Conservation (phyloP, 1,140 invertebrate species). For the Drosophila tristis region DNA sequence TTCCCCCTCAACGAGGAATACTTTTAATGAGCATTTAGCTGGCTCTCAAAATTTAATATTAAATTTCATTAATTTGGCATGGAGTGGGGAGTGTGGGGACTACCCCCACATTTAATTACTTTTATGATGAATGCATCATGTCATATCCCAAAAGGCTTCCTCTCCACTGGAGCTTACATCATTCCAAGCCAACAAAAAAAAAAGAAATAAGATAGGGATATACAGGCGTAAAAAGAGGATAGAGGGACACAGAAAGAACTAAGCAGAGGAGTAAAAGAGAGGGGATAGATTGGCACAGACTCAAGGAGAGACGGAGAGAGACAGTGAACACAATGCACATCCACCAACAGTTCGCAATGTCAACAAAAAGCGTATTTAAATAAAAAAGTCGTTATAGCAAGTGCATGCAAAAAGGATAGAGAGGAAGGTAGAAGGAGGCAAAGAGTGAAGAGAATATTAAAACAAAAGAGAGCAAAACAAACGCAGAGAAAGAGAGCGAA, state of each 20-base stretch:
- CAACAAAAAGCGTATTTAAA: slow-evolving; percentile 79
- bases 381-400: slow-evolving; percentile 80
- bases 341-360: slow-evolving; percentile 73
- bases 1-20: slow-evolving; percentile 17
- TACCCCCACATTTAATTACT: slow-evolving; percentile 47
- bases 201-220: slow-evolving; percentile 1
- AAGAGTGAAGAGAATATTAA: background rate
- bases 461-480: background rate
- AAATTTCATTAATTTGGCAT: slow-evolving; percentile 56
- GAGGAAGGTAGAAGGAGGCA: slow-evolving; percentile 16
- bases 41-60: slow-evolving; percentile 61
- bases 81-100: slow-evolving; percentile 29
- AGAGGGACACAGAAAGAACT: slow-evolving; percentile 8
- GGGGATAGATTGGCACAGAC: no score
- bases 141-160: slow-evolving; percentile 51
- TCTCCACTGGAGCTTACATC: slow-evolving; percentile 35
- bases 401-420: slow-evolving; percentile 53
- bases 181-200: slow-evolving; percentile 33
- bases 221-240: slow-evolving; percentile 9
- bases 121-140: slow-evolving; percentile 45
- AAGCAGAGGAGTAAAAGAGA: background rate
- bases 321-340: slow-evolving; percentile 41
- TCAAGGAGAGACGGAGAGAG: background rate
- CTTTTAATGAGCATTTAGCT: slow-evolving; percentile 74
- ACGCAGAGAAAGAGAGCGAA: slow-evolving; percentile 9